Conservation (phyloP, 2,797 vertebrate species). For the Streptopelia turtur region DNA sequence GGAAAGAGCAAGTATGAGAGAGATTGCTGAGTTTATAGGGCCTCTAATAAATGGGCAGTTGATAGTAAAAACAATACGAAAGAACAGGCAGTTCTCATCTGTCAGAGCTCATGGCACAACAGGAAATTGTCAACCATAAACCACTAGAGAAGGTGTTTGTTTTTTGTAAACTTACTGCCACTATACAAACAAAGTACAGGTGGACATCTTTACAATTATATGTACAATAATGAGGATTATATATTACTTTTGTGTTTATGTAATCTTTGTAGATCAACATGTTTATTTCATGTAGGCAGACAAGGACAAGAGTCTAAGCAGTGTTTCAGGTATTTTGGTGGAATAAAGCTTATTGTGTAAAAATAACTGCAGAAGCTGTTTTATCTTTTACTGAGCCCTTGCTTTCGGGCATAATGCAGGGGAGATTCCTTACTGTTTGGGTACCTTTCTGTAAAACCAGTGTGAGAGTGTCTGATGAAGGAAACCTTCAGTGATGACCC, state of each 20-base stretch:
- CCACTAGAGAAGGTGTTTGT: constrained; percentile 55
- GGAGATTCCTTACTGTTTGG: background rate
- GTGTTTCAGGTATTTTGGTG: background rate
- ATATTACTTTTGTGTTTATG: background rate
- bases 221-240: background rate
- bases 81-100: constrained; percentile 75
- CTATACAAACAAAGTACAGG: constrained; percentile 51
- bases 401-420: background rate
- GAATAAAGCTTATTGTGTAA: background rate
- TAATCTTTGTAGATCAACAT: background rate
- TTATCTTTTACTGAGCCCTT: background rate
- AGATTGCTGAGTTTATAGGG: constrained; percentile 60
- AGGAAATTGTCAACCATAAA: constrained; percentile 77
- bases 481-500: background rate
- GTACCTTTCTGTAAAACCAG: background rate
- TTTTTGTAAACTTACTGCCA: constrained; percentile 43
- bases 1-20: constrained; percentile 28
- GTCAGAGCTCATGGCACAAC: constrained; percentile 60
- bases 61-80: constrained; percentile 77
- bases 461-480: background rate
- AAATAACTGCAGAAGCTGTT: background rate
- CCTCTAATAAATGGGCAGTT: constrained; percentile 77
- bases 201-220: constrained; percentile 25
- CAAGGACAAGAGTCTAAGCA: background rate
- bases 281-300: background rate